Conservation (phyloP, 2,797 vertebrate genomes). For the Lacerta viridis region DNA sequence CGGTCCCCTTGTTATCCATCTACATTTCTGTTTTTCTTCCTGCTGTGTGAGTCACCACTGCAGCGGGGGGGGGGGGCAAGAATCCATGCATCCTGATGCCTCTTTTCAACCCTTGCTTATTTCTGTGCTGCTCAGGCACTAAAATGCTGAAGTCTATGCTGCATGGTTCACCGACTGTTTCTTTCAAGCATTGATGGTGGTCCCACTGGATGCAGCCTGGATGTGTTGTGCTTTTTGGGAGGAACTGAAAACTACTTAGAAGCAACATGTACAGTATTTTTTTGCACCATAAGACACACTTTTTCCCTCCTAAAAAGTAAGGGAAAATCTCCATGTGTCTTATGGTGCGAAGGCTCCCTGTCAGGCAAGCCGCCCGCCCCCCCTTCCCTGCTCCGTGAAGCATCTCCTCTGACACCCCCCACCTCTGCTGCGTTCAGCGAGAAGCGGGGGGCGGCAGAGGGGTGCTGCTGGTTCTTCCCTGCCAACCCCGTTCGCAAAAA, state of each 20-base stretch:
- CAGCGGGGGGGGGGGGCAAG: conserved; percentile 27
- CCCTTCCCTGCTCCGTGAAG: too few species aligned
- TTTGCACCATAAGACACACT: too few species aligned
- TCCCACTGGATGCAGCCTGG: not conserved
- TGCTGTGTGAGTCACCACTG: conserved; percentile 5
- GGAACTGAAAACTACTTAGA: not conserved
- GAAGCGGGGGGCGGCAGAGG: too few species aligned
- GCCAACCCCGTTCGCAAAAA: too few species aligned
- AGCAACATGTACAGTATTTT: not conserved
- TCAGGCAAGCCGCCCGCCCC: too few species aligned
- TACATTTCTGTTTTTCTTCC: not conserved
- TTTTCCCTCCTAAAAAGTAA: too few species aligned
- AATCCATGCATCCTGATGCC: not conserved
- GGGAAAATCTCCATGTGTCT: too few species aligned
- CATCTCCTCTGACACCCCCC: too few species aligned
- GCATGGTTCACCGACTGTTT: not conserved
- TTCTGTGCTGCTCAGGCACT: not conserved
- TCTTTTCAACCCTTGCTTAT: not conserved
- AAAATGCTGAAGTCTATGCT: not conserved
- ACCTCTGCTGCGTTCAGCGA: too few species aligned
- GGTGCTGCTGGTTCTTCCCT: too few species aligned
- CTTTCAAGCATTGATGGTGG: conserved; percentile 9
- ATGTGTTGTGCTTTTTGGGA: not conserved
- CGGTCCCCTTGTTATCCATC: not conserved
- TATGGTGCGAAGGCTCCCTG: too few species aligned